Conservation (phyloP, 2,797 vertebrate species). For the Mus spretus region DNA sequence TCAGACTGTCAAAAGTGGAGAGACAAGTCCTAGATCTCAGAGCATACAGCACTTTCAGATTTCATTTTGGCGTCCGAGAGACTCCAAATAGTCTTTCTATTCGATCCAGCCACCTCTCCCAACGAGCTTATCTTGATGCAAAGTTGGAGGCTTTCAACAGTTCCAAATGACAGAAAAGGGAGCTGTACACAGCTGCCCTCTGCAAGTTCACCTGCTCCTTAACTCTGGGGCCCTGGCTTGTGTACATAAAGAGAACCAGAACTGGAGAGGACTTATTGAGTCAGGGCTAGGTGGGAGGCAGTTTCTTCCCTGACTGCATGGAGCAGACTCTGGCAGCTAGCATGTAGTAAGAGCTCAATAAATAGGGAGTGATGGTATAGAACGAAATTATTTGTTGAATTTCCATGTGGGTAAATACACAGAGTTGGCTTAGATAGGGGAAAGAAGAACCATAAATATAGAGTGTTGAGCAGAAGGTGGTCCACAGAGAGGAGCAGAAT, state of each 20-base stretch:
- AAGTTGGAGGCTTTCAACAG: conserved; percentile 18
- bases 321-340: background rate
- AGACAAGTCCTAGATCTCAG: background rate
- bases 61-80: background rate
- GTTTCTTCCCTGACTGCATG: background rate
- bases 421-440: background rate
- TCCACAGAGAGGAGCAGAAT: conserved; percentile 14
- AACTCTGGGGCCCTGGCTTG: background rate
- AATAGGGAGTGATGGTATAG: conserved; percentile 27
- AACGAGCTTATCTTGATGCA: background rate
- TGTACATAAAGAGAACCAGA: background rate
- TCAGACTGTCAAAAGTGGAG: background rate
- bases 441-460: background rate
- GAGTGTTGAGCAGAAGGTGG: background rate
- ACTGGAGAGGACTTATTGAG: conserved; percentile 33
- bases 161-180: background rate
- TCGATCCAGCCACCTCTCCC: background rate
- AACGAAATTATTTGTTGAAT: conserved; percentile 73
- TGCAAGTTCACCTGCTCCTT: background rate
- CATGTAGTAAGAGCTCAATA: conserved; percentile 65
- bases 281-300: background rate
- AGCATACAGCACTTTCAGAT: background rate
- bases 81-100: background rate
- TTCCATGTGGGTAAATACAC: conserved; percentile 67
- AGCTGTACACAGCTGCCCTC: background rate